phyloP scores from a whole-genome alignment of 2,797 vertebrate species.

The Microhierax caerulescens region DNA sequence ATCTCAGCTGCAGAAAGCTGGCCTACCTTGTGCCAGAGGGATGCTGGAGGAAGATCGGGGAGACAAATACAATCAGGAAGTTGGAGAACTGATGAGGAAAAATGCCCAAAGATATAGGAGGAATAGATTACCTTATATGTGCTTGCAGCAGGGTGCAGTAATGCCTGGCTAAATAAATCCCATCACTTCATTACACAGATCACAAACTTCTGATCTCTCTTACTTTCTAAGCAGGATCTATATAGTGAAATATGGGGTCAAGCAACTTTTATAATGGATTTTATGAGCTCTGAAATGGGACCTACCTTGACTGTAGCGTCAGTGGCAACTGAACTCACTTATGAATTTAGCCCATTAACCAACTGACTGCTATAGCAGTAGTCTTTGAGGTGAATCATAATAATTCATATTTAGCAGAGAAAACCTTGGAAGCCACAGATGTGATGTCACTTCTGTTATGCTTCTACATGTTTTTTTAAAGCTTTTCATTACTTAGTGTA shows the following conservation, averaged over 20 bases:
- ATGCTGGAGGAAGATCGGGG: background rate
- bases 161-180: background rate
- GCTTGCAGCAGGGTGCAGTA: too few species aligned
- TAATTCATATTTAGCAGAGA: background rate
- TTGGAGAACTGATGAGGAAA: background rate
- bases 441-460: background rate
- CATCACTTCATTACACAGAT: background rate
- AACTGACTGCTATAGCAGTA: background rate
- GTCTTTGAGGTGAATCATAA: background rate
- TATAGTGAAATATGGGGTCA: background rate
- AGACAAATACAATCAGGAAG: background rate
- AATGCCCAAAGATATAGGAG: background rate
- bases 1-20: background rate
- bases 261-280: background rate
- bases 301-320: background rate
- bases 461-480: background rate
- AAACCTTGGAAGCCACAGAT: background rate
- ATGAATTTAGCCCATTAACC: background rate
- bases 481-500: background rate
- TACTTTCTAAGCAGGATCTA: background rate
- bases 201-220: background rate
- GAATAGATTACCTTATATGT: too few species aligned
- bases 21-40: background rate
- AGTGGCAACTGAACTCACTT: background rate
- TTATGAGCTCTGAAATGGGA: background rate